Evolutionary conservation across 2,797 vertebrate genomes (phyloP).

Genomic region (Podarcis siculus): DNA sequence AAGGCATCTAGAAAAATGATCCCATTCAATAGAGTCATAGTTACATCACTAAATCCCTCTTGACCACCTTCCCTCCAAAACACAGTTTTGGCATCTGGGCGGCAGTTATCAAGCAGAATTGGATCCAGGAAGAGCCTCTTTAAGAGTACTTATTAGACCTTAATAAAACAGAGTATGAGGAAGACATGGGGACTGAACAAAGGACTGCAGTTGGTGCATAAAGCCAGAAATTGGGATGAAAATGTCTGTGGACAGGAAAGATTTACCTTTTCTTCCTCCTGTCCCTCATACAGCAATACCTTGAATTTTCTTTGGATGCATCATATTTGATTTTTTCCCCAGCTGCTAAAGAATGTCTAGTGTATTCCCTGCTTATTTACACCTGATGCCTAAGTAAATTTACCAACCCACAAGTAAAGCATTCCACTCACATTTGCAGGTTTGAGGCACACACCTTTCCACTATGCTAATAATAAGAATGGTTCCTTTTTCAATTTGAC

Average conservation of each 20-base stretch:
- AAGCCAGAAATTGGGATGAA: background rate
- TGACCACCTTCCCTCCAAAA: no score
- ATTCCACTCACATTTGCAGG: background rate
- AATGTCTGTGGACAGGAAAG: background rate
- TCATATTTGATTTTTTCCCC: constrained; percentile 22
- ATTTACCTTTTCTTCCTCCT: constrained; percentile 22
- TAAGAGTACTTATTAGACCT: no score
- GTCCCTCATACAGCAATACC: background rate
- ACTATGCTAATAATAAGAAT: background rate
- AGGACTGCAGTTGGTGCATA: background rate
- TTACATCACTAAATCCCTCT: no score
- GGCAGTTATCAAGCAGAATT: background rate
- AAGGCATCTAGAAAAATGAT: no score
- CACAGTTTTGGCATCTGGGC: no score
- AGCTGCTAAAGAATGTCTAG: background rate
- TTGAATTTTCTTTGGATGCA: constrained; percentile 18
- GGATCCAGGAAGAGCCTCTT: background rate
- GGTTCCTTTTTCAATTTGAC: constrained; percentile 8
- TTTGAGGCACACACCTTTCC: constrained; percentile 18
- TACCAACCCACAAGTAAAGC: background rate
- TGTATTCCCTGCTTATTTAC: constrained; percentile 33
- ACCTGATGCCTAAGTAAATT: constrained; percentile 31
- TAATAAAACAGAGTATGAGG: background rate
- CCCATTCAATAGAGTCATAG: no score
- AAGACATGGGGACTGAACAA: background rate